Base-by-base conservation (phyloP, 1,140 invertebrate genomes). In the Hestina assimilis region DNA sequence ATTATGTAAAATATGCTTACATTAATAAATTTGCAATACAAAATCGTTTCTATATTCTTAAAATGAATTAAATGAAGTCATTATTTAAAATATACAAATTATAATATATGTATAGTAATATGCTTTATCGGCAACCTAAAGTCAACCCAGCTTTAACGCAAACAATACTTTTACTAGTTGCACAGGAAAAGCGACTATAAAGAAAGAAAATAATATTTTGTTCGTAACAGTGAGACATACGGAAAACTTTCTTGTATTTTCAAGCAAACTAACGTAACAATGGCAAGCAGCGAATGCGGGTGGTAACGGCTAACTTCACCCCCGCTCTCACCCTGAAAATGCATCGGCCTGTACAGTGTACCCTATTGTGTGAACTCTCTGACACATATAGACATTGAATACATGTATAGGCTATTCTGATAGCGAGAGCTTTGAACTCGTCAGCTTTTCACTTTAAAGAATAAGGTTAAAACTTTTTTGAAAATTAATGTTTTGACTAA, bases 131-230 rank as follows among this genome's bases (percentile, higher is more conserved):
- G 64, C 66, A 62, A 69, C 33, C 69, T 59, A 67, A 63, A 51
- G 63, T 65, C 60, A 72, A 65, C 67, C 72, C 73, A 76, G 66
- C 75, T 75, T 72, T 66, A 47, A 67, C 28, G 26, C 55, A 69
- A 69, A 78, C 72, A 78, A 79, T 79, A 79, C 65, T 72, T 70
- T 75, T 75, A 72, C 70, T 54, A 79, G 57, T 77, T 75, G 63
- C 68, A 62, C 63, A 74, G 72, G 65, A 69, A 78, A 64, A 75
- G 71, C 57, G 51, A 56, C 33, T 68, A 58, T 69, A 70, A 73
- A 80, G 66, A 82, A 77, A 77, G 75, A 81, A 77, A 80, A 75
- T 56, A 80, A 79, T 83, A 82, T 79, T 83, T 83, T 81, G 83
- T 83, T 78, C 71, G 64, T 71, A 74, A 72, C 65, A 72, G 69